Conservation (phyloP, 2,113 vertebrate genomes). For the Thalassoma bifasciatum region DNA sequence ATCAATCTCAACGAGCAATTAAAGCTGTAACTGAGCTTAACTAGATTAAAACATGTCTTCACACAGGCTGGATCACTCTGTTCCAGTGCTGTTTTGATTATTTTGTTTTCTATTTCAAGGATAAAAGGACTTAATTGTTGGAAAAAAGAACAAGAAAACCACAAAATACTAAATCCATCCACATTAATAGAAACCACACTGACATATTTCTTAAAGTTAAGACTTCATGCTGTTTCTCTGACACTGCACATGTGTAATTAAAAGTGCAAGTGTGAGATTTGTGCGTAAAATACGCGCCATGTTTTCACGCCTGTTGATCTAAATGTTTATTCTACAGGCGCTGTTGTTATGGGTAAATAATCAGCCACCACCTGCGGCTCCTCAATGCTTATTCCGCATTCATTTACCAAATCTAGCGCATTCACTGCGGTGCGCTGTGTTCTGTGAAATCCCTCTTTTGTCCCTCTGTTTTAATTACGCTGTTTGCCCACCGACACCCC, state of each 20-base stretch:
- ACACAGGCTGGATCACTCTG: not conserved
- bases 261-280: not conserved
- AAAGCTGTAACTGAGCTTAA: not conserved
- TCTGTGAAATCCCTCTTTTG: constrained; percentile 64
- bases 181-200: not conserved
- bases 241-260: not conserved
- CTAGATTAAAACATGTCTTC: not conserved
- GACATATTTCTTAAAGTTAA: too few relatives aligned
- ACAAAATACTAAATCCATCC: not conserved
- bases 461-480: constrained; percentile 75
- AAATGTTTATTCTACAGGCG: not conserved
- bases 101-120: too few relatives aligned
- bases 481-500: constrained; percentile 76
- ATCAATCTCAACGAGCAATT: not conserved
- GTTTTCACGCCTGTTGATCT: constrained; percentile 7
- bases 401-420: constrained; percentile 24
- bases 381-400: constrained; percentile 42
- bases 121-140: too few relatives aligned
- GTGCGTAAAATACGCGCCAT: constrained; percentile 30
- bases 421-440: constrained; percentile 42
- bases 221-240: not conserved
- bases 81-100: too few relatives aligned
- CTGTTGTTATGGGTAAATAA: constrained; percentile 52
- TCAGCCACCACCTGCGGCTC: constrained; percentile 58
- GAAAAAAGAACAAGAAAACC: not conserved